Conservation (phyloP, 2,797 vertebrate genomes). For the Bucorvus abyssinicus region DNA sequence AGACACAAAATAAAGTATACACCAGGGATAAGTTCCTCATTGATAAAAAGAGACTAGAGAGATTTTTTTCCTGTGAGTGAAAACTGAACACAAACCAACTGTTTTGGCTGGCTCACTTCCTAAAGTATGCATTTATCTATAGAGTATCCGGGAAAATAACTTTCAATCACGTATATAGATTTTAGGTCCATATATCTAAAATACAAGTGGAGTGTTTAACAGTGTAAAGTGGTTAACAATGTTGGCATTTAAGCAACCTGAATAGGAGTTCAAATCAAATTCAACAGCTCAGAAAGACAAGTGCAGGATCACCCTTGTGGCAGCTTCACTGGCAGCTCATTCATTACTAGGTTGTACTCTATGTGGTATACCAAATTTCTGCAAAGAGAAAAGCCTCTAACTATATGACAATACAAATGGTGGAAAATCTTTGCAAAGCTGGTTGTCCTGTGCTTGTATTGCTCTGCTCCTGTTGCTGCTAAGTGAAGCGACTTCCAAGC, state of each 20-base stretch:
- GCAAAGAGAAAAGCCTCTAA: neutral
- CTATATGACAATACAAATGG: neutral
- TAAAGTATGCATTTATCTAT: neutral
- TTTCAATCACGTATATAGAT: neutral
- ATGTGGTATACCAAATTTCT: neutral
- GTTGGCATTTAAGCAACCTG: neutral
- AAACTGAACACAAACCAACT: neutral
- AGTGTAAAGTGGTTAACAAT: neutral
- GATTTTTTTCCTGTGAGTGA: neutral
- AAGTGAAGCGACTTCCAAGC: neutral
- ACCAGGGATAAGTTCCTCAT: neutral
- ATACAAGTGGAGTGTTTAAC: neutral
- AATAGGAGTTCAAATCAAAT: neutral
- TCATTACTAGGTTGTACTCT: neutral
- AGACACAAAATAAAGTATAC: neutral
- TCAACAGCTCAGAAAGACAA: neutral
- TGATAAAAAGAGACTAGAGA: neutral
- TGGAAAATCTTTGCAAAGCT: neutral
- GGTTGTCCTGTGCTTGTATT: neutral
- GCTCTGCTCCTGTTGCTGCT: neutral
- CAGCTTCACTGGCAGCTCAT: neutral
- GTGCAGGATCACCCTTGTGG: accelerated
- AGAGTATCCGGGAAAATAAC: neutral
- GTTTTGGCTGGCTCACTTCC: neutral
- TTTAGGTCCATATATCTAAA: neutral